A percentile compares a stretch with the other conserved stretches of the same genome.
Conservation (phyloP, 1,140 invertebrate genomes). For the Neodiprion virginianus region DNA sequence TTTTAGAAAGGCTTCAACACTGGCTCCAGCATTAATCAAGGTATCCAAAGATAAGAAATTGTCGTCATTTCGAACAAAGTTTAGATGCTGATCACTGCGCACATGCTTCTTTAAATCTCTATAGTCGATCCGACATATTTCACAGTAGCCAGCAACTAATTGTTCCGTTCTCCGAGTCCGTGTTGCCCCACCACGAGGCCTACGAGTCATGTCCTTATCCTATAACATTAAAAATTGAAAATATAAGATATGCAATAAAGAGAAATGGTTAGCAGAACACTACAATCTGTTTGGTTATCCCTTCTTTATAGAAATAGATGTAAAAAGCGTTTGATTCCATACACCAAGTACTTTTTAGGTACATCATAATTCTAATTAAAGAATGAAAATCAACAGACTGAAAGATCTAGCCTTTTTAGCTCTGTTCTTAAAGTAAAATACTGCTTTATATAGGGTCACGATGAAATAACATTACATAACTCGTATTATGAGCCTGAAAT, state of each 20-base stretch:
- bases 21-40: constrained; percentile 68
- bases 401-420: no score
- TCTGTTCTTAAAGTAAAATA: no score
- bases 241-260: no score
- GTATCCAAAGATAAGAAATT: constrained; percentile 75
- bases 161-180: constrained; percentile 63
- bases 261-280: no score
- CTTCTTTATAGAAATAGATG: no score
- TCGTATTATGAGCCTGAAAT: no score
- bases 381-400: not conserved
- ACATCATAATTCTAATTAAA: constrained; percentile 6
- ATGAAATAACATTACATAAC: no score
- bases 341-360: not conserved
- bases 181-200: constrained; percentile 66
- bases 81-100: constrained; percentile 73
- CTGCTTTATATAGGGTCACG: no score
- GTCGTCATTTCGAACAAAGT: constrained; percentile 72
- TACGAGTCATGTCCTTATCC: constrained; percentile 69
- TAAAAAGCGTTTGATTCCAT: not conserved
- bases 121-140: constrained; percentile 77
- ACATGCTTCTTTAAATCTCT: constrained; percentile 70
- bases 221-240: constrained; percentile 23
- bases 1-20: constrained; percentile 70
- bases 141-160: constrained; percentile 72
- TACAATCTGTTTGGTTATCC: no score